Conservation (phyloP, 2,113 vertebrate genomes). For the Psilopsiagon aurifrons region DNA sequence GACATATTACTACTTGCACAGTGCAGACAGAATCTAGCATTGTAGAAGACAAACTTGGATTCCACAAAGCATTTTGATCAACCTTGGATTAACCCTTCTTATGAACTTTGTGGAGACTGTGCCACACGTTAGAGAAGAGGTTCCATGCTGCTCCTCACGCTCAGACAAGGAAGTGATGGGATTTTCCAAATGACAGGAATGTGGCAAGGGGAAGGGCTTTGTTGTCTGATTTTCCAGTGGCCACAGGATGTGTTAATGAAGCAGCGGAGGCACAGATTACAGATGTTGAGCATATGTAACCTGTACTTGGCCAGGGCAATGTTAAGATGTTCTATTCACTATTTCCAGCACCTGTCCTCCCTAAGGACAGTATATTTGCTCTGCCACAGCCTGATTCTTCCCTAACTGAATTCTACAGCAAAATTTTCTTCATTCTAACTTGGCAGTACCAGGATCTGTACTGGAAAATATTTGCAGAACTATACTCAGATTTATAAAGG, state of each 20-base stretch:
- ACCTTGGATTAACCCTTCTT: background rate
- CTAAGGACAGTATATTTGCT: background rate
- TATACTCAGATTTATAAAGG: background rate
- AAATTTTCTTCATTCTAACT: background rate
- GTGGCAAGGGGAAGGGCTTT: background rate
- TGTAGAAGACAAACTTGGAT: background rate
- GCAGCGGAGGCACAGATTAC: background rate
- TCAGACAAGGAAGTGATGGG: background rate
- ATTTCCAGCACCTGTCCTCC: background rate
- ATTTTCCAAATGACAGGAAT: background rate
- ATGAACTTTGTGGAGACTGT: background rate
- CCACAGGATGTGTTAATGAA: background rate
- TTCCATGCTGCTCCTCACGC: background rate
- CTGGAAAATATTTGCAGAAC: background rate
- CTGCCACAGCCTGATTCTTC: background rate
- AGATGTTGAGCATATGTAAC: background rate
- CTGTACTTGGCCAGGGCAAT: background rate
- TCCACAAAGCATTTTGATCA: background rate
- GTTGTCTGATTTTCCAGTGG: background rate
- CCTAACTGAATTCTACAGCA: background rate
- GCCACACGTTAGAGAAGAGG: background rate
- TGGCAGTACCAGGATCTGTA: background rate
- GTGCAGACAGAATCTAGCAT: background rate
- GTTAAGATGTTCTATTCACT: background rate
- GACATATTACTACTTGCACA: background rate